phyloP scores from a whole-genome alignment of 2,888 invertebrate genomes.

The Neoascia interrupta region DNA sequence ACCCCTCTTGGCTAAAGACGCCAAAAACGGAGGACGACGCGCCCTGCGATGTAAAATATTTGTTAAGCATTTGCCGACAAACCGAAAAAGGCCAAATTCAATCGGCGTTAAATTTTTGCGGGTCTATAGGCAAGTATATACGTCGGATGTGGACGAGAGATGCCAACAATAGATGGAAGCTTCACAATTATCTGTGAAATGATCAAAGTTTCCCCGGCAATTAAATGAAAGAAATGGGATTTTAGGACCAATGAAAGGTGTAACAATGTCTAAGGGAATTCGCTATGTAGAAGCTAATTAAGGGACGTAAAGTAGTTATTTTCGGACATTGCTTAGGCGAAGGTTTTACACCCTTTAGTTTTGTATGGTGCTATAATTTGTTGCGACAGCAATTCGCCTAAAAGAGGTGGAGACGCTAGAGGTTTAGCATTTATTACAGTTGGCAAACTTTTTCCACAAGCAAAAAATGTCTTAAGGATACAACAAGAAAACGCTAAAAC shows the following conservation, averaged over 20 bases:
- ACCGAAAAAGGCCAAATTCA: slow-evolving; percentile 33
- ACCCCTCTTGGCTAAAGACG: not conserved
- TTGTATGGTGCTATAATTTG: too few relatives aligned
- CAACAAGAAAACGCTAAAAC: too few relatives aligned
- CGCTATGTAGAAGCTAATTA: not conserved
- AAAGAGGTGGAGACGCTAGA: too few relatives aligned
- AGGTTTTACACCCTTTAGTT: too few relatives aligned
- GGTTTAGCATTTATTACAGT: too few relatives aligned
- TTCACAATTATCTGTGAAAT: slow-evolving; percentile 40
- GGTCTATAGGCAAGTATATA: not conserved
- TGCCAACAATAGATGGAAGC: slow-evolving; percentile 6
- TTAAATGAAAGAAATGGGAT: slow-evolving; percentile 11
- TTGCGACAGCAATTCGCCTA: too few relatives aligned
- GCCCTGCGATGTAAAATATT: slow-evolving; percentile 16
- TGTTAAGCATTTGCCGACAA: slow-evolving; percentile 25
- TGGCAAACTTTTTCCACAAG: too few relatives aligned
- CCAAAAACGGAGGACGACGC: not conserved
- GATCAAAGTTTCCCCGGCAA: slow-evolving; percentile 36
- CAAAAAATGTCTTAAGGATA: too few relatives aligned
- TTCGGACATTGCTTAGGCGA: too few relatives aligned
- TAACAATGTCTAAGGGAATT: not conserved
- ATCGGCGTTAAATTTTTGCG: slow-evolving; percentile 18
- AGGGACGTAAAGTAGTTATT: slow-evolving; percentile 7
- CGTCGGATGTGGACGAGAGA: not conserved
- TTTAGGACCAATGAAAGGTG: slow-evolving; percentile 1